Conservation (phyloP, 2,113 vertebrate species). For the Urocolius indicus region DNA sequence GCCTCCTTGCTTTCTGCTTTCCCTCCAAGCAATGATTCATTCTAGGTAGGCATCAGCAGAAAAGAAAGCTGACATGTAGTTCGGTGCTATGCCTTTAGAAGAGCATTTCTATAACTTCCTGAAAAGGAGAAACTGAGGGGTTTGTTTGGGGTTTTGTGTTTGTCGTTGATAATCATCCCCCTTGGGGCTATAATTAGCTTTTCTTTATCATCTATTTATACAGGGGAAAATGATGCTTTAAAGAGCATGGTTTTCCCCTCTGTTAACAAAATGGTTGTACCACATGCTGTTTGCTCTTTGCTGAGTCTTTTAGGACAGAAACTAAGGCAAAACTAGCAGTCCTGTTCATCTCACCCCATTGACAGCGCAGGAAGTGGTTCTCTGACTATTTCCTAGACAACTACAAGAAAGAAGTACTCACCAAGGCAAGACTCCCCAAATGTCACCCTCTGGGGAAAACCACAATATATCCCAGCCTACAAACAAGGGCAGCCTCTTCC, state of each 20-base stretch:
- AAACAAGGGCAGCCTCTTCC: background rate
- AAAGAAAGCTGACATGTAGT: background rate
- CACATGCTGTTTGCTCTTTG: background rate
- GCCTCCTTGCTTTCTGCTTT: background rate
- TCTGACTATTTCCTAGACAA: constrained; percentile 25
- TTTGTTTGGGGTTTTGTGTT: background rate
- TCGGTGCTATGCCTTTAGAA: background rate
- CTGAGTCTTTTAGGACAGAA: background rate
- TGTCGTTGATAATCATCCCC: background rate
- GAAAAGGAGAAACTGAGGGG: background rate
- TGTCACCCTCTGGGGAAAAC: background rate
- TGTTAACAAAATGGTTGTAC: background rate
- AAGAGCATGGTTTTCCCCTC: background rate
- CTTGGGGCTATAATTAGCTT: constrained; percentile 22
- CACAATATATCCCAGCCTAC: background rate
- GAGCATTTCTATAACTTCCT: background rate
- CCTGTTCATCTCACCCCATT: background rate
- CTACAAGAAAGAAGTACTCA: background rate
- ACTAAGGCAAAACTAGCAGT: background rate
- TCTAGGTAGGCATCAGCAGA: background rate
- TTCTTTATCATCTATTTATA: background rate
- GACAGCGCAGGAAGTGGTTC: constrained; percentile 1
- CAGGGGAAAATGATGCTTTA: background rate
- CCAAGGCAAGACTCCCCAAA: background rate
- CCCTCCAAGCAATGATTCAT: background rate